Evolutionary conservation across 2,888 invertebrate species (phyloP).

Genomic region (Athalia cordata): DNA sequence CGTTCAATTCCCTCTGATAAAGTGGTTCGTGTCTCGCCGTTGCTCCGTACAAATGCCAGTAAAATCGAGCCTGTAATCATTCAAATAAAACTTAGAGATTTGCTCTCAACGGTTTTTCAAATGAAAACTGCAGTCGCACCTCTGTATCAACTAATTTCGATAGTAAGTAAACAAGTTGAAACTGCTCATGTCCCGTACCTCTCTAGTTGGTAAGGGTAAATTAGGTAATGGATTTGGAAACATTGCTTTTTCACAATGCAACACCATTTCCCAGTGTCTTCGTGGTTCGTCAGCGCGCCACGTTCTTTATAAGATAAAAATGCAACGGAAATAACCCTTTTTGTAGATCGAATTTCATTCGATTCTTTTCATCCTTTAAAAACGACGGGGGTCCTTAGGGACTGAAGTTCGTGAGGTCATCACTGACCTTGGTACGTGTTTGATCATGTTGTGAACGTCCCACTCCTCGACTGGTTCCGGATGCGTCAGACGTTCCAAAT

Average conservation of each 20-base stretch:
- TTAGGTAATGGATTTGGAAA: conserved; percentile 56
- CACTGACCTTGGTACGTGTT: conserved; percentile 40
- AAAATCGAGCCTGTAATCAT: conserved; percentile 57
- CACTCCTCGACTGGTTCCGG: conserved; percentile 38
- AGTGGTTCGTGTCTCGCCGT: conserved; percentile 52
- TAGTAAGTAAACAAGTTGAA: neutral
- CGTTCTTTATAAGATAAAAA: conserved; percentile 45
- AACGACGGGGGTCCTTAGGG: neutral
- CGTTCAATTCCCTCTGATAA: conserved; percentile 57
- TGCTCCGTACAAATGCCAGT: conserved; percentile 59
- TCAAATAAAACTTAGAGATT: neutral
- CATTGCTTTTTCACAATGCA: conserved; percentile 56
- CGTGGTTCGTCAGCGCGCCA: conserved; percentile 48
- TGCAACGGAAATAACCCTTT: neutral
- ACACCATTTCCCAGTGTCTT: conserved; percentile 57
- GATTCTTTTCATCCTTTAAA: no score
- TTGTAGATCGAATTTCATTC: no score
- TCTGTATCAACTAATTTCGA: neutral
- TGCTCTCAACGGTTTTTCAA: neutral
- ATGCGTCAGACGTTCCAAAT: conserved; percentile 30
- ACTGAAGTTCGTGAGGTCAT: neutral
- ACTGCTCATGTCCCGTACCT: conserved; percentile 53
- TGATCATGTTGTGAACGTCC: conserved; percentile 34
- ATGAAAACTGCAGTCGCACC: neutral
- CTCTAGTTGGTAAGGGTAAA: conserved; percentile 58